Evolutionary conservation across 2,888 invertebrate species (phyloP).

Genomic region (Saturnia pavonia): DNA sequence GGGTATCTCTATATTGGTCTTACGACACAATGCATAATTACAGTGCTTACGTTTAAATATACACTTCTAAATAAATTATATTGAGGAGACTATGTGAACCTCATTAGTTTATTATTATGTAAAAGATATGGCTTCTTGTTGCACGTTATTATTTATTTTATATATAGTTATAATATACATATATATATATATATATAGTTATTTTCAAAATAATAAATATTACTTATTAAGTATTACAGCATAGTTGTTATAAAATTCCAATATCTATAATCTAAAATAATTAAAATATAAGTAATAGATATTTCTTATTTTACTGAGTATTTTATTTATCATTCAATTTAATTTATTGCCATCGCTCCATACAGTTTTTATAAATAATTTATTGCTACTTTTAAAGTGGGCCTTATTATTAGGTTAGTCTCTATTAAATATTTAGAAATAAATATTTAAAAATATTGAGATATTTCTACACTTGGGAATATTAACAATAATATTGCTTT

Average conservation of each 20-base stretch:
- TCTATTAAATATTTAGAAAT: neutral
- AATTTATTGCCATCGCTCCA: neutral
- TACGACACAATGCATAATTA: slow-evolving; percentile 40
- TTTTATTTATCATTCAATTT: neutral
- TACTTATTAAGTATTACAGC: too few species aligned
- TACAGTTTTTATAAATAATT: neutral
- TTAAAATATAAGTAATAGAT: neutral
- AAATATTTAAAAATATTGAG: neutral
- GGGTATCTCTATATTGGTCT: slow-evolving; percentile 42
- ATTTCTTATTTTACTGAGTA: neutral
- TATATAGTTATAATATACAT: too few species aligned
- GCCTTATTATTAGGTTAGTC: neutral
- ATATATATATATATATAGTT: too few species aligned
- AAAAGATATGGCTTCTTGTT: neutral
- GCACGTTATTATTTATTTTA: neutral
- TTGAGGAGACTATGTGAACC: neutral
- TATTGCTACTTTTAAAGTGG: neutral
- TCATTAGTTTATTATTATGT: neutral
- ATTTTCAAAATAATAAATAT: too few species aligned
- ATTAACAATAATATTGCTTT: neutral
- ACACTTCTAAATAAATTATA: neutral
- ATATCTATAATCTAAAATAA: neutral
- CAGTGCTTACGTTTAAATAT: neutral
- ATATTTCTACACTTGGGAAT: neutral
- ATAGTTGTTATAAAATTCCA: neutral